Evolutionary conservation across 2,113 vertebrate species (phyloP).

Genomic region (Apistogramma diplotaenia): DNA sequence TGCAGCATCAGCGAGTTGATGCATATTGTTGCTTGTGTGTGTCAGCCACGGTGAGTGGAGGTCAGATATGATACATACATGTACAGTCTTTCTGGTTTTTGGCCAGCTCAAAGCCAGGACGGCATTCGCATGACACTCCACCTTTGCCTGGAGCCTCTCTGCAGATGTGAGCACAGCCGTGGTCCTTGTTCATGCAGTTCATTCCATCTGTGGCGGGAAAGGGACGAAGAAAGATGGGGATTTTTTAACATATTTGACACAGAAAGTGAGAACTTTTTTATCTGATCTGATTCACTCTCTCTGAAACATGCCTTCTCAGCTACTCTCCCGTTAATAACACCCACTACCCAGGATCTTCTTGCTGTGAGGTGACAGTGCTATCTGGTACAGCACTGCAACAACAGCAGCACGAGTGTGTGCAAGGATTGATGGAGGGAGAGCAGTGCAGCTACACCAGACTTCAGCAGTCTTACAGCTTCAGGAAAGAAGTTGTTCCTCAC

Average conservation of each 20-base stretch:
- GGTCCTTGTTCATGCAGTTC: conserved; percentile 99
- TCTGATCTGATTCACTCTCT: background rate
- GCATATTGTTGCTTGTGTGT: background rate
- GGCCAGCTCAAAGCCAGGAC: conserved; percentile 95
- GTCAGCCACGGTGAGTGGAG: background rate
- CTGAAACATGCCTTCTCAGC: no score
- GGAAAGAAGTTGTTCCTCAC: no score
- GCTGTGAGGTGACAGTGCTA: no score
- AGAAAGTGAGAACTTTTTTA: background rate
- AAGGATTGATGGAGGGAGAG: no score
- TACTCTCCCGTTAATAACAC: no score
- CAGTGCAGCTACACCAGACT: no score
- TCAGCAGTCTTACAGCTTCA: no score
- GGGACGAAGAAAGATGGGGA: conserved; percentile 10
- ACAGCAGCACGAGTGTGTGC: no score
- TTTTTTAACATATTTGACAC: background rate
- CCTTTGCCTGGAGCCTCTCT: conserved; percentile 93
- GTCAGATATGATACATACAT: conserved; percentile 83
- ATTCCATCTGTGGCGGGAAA: conserved; percentile 87
- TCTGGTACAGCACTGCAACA: no score
- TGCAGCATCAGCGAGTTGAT: background rate
- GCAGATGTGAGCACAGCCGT: conserved; percentile 98
- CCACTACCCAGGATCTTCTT: no score
- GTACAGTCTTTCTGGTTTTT: conserved; percentile 97
- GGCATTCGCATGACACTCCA: conserved; percentile 96